Base-by-base conservation (phyloP, 2,888 invertebrate species). In the Tuta absoluta region DNA sequence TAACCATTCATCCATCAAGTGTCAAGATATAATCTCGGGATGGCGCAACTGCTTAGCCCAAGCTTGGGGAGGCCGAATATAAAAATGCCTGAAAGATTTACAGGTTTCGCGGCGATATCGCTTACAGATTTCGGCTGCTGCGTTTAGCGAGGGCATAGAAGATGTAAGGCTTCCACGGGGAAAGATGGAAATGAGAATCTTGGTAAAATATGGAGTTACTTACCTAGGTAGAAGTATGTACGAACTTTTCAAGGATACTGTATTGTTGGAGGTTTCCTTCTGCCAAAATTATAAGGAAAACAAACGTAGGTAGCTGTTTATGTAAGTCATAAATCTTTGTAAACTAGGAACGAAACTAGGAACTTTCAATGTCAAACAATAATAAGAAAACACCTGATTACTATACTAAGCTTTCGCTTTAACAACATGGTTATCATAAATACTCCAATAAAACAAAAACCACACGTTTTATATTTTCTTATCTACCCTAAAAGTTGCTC, bases 1-100 rank as follows among this genome's bases (percentile, higher is more conserved):
- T 94, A 94, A 94, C 94, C 94, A 94, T 94, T 94, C 94, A 95
- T 95, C 94, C 94, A 95, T 95, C 95, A 94, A 91, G 92, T 92
- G 94, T 94, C 94, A 93, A 93, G 93, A 93, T 92, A 93, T 93
- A 93, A 93, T 93, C 93, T 93, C 84, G 88, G 90, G 87, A 87
- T 87, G 90, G 89, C 85, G 81, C 82, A 79, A 87, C 87, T 87
- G 87, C 91, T 91, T 87, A 89, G 88, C 88, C 85, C 83, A 76
- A 75, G 75, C 81, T 79, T 79, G 84, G 81, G 85, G 84, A 80
- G 80, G 76, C 79, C 76, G 89, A 87, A 90, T 89, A 90, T 90
- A 91, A 90, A 91, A 90, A 90, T 89, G 89, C 82, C 82, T 83
- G 81, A 76, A 87, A 91, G 91, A 92, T 91, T 91, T 91, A 92